These are phyloP conservation scores for Silurus glanis DNA, from an alignment of 2,113 vertebrate genomes.

Conservation along the genomic window DNA sequence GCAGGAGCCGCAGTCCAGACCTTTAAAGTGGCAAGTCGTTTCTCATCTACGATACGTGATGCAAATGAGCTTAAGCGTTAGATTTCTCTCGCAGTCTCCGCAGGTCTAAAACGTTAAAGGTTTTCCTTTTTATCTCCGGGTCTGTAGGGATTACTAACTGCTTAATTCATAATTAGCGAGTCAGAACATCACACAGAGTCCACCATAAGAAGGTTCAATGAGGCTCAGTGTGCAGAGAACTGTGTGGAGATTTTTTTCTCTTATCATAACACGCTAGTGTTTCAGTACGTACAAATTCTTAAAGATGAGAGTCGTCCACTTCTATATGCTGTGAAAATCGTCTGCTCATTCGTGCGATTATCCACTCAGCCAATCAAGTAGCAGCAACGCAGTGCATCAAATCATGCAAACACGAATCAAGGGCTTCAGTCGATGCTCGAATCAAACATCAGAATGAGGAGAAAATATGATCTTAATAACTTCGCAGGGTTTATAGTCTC, in stretches of 20 bases:
- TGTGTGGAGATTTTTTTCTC: not conserved
- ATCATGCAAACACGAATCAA: not conserved
- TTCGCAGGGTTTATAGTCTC: not conserved
- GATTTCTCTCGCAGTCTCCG: not conserved
- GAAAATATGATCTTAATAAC: not conserved
- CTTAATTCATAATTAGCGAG: slow-evolving; percentile 12
- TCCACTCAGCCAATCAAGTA: not conserved
- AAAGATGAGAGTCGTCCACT: not conserved
- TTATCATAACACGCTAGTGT: not conserved
- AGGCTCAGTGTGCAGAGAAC: not conserved
- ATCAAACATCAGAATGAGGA: not conserved
- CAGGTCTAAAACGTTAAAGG: not conserved
- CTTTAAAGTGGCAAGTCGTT: not conserved
- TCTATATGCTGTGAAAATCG: not conserved
- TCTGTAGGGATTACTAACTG: not conserved
- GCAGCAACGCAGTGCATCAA: not conserved
- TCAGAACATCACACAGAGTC: not conserved
- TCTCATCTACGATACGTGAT: not conserved
- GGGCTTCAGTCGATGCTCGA: not conserved
- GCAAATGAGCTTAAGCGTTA: not conserved
- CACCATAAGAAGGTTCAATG: not conserved
- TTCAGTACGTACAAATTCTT: not conserved
- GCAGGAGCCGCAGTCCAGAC: not conserved
- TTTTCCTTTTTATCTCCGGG: not conserved
- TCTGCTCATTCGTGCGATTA: not conserved